Base-by-base conservation (phyloP, 2,797 vertebrate species). In the Ceryle rudis region DNA sequence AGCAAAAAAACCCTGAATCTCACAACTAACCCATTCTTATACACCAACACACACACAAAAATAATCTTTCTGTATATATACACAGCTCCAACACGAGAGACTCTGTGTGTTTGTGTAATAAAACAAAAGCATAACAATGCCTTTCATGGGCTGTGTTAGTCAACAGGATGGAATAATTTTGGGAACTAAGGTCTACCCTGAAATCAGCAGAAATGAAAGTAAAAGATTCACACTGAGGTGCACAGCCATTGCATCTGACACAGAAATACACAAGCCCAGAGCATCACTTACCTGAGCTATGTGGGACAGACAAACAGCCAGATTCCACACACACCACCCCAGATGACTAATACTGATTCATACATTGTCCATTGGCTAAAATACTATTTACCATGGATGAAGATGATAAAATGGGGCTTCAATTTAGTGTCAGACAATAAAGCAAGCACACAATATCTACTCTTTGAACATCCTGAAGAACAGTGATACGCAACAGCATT, bases 381-480 rank as follows among this genome's bases (percentile, higher is more conserved):
- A 74, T 47, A 81, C 47, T 80, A 21, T 93, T 93, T 92, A 89
- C 57, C 41, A n/a, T 10, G n/a, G 52, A 75, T 51, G 52, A 89
- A 77, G 84, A 89, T 77, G 61, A 93, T 28, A 89, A 89, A 91
- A 92, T 51, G 37, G 26, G 37, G 7, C 44, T 89, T 12, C 61
- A 87, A 91, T 88, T 82, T 46, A 86, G 49, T 14, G 39, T 35
- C 61, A 46, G 65, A 47, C 49, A 93, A 81, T 39, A 52, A 87
- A 93, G 54, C 31, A 78, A 93, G 77, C 46, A 91, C 33, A 54
- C 28, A 39, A 23, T 0, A 2, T 60, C 87, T 93, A 65, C 29
- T 90, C 85, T 91, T 54, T 77, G 46, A 89, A 82, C 64, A 42
- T 67, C 71, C 69, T 41, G 42, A 77, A 82, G 49, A 16, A 70